A percentile compares a stretch with the other conserved stretches of the same genome.
Evolutionary conservation across 2,797 vertebrate species (phyloP).

Genomic region (Gymnocypris eckloni): DNA sequence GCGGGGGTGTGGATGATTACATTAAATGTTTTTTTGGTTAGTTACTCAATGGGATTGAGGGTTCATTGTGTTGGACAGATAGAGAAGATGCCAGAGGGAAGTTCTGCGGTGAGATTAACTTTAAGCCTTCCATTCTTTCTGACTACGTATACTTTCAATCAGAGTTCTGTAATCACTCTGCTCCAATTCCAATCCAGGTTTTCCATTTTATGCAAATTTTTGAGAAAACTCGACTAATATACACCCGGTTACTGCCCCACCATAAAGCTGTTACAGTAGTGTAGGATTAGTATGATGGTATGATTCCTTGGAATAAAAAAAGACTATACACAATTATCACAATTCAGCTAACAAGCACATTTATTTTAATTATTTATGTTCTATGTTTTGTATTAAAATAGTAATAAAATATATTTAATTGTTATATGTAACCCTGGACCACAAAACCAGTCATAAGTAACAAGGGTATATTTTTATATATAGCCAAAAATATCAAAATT

Average conservation of each 20-base stretch:
- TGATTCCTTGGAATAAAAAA: neutral
- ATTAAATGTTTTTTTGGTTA: conserved; percentile 40
- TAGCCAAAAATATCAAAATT: too few species aligned
- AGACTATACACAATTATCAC: too few species aligned
- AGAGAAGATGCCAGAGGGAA: conserved; percentile 35
- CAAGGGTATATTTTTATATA: too few species aligned
- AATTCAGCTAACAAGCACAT: too few species aligned
- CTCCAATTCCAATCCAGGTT: conserved; percentile 1
- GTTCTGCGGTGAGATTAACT: conserved; percentile 37
- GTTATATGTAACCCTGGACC: too few species aligned
- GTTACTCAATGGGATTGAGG: conserved; percentile 14
- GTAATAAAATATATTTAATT: too few species aligned
- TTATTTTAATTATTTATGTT: too few species aligned
- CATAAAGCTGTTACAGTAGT: neutral
- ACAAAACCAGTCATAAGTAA: too few species aligned
- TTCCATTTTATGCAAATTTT: conserved; percentile 20
- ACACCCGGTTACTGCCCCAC: neutral
- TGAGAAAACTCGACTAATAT: neutral
- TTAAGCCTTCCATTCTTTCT: conserved; percentile 24
- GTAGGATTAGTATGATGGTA: neutral
- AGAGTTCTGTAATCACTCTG: conserved; percentile 10
- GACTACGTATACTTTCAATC: conserved; percentile 7
- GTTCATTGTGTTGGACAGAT: conserved; percentile 27
- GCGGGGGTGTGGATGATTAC: conserved; percentile 31
- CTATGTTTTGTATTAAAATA: too few species aligned